Conservation (phyloP, 37 sponge, comb jelly and placozoan species). For the Tethya wilhelma region DNA sequence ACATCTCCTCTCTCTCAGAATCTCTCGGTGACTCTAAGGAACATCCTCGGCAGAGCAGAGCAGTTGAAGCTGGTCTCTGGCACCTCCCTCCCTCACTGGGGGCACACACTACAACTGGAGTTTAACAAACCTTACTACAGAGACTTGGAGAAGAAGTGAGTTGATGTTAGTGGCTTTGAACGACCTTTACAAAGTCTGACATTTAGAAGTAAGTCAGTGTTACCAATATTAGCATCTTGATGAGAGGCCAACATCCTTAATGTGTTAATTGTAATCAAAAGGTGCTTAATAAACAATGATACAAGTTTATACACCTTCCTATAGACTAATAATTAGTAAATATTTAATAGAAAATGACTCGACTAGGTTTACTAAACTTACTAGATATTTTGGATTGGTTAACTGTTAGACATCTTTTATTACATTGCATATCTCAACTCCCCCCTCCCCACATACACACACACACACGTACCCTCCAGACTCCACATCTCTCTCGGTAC, state of each 20-base stretch:
- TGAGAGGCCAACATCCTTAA: no score
- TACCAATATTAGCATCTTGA: neutral
- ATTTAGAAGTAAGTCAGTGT: neutral
- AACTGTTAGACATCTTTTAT: no score
- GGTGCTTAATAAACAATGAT: no score
- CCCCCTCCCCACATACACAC: no score
- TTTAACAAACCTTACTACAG: slow-evolving; percentile 71
- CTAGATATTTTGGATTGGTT: no score
- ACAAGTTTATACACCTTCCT: no score
- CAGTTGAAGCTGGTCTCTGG: slow-evolving; percentile 48
- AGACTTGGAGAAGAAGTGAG: slow-evolving; percentile 53
- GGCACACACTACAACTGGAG: slow-evolving; percentile 58
- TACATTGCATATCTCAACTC: no score
- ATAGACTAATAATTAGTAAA: no score
- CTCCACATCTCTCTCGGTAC: slow-evolving; percentile 26
- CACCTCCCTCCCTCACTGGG: slow-evolving; percentile 78
- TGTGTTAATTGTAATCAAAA: no score
- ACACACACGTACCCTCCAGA: slow-evolving; percentile 14
- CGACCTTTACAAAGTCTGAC: neutral
- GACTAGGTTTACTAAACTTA: no score
- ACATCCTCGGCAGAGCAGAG: slow-evolving; percentile 79
- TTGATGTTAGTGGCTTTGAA: no score
- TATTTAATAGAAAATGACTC: no score
- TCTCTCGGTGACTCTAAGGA: slow-evolving; percentile 41
- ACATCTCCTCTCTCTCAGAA: slow-evolving; percentile 19